Evolutionary conservation across 2,113 vertebrate species (phyloP).

Genomic region (Ondatra zibethicus): DNA sequence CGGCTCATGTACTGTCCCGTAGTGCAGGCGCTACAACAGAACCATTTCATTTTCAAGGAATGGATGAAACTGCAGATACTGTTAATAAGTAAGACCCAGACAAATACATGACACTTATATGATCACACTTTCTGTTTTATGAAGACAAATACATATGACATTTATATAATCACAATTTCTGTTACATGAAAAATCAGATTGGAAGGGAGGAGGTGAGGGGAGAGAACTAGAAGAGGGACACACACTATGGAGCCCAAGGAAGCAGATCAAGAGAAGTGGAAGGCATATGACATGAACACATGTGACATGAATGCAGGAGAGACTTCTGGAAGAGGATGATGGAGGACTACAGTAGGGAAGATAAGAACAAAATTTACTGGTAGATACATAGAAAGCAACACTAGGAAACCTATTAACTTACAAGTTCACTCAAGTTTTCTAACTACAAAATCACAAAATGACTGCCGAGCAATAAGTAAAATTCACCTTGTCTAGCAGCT

Average conservation of each 20-base stretch:
- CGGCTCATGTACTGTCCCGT: too few relatives aligned
- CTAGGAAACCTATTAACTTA: background rate
- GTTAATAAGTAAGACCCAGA: background rate
- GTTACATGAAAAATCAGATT: background rate
- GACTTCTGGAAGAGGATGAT: background rate
- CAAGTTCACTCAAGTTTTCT: background rate
- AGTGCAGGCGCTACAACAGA: too few relatives aligned
- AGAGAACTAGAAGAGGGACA: background rate
- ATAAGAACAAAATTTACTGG: background rate
- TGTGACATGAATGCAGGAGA: background rate
- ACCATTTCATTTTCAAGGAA: background rate
- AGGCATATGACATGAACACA: fast-evolving
- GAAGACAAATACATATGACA: background rate
- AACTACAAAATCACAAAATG: background rate
- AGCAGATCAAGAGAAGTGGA: background rate
- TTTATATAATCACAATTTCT: background rate
- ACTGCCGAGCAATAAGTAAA: background rate
- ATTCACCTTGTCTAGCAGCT: background rate
- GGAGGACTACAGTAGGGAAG: background rate
- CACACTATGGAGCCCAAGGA: background rate
- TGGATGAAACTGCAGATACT: background rate
- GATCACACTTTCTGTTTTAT: background rate
- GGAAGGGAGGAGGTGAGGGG: too few relatives aligned
- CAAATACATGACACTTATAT: background rate
- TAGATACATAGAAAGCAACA: too few relatives aligned